These are phyloP conservation scores for Pycnonotus jocosus DNA, from an alignment of 2,113 vertebrate species.

Conservation along the genomic window DNA sequence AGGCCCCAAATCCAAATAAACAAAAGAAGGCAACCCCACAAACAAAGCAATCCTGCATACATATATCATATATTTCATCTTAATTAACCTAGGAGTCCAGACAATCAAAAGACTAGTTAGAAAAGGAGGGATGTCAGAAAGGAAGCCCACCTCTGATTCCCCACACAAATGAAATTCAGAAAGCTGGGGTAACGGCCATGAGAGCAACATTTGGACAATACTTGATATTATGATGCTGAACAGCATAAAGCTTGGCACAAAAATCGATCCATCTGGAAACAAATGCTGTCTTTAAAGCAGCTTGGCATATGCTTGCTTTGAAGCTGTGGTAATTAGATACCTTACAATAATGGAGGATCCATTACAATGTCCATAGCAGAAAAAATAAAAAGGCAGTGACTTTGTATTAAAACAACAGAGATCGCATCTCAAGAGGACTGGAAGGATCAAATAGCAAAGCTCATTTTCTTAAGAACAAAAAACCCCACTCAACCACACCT, in stretches of 20 bases:
- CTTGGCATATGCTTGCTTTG: slow-evolving; percentile 21
- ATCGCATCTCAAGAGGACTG: not conserved
- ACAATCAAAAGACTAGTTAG: not conserved
- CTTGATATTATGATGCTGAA: not conserved
- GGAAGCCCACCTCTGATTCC: not conserved
- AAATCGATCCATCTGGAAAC: not conserved
- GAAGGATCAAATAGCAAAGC: not conserved
- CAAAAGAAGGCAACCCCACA: not conserved
- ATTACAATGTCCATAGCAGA: not conserved
- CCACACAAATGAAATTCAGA: not conserved
- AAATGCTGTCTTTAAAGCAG: slow-evolving; percentile 35
- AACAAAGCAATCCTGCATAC: not conserved
- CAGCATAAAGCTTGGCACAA: not conserved
- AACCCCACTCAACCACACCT: accelerated
- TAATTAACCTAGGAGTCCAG: not conserved
- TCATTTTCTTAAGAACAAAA: not conserved
- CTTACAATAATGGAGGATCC: not conserved
- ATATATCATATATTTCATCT: not conserved
- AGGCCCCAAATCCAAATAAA: not conserved
- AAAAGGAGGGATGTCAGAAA: not conserved
- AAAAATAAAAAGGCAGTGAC: not conserved
- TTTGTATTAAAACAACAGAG: not conserved
- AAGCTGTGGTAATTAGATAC: slow-evolving; percentile 35
- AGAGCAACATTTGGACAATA: not conserved
- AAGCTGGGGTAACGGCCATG: not conserved